phyloP scores from a whole-genome alignment of 2,888 invertebrate species.

The Netelia melanura region DNA sequence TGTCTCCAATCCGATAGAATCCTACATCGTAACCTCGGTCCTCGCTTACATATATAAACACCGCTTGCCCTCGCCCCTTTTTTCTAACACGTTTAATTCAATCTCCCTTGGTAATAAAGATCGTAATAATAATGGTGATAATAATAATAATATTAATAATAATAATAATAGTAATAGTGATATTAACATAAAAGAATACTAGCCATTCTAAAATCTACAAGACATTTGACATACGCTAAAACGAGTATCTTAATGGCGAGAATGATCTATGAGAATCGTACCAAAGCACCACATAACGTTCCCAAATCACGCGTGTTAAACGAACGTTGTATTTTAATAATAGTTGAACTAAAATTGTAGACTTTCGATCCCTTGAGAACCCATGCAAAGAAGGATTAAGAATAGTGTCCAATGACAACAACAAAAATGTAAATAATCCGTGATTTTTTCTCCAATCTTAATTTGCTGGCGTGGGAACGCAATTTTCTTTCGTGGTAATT shows the following conservation, averaged over 20 bases:
- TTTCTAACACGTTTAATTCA: constrained; percentile 15
- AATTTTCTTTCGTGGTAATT: constrained; percentile 56
- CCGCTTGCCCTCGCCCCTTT: constrained; percentile 27
- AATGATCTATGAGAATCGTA: constrained; percentile 80
- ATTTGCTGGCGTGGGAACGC: constrained; percentile 62
- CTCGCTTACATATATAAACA: constrained; percentile 32
- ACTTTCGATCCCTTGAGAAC: neutral
- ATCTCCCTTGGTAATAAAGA: constrained; percentile 38
- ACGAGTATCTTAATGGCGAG: constrained; percentile 82
- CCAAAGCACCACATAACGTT: constrained; percentile 60
- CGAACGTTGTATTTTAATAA: neutral
- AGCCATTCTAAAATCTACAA: constrained; percentile 64
- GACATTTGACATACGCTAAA: constrained; percentile 72
- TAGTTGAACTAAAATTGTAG: neutral
- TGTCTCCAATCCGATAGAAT: constrained; percentile 27
- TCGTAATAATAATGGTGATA: constrained; percentile 13
- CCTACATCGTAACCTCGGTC: constrained; percentile 49
- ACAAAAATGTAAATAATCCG: neutral
- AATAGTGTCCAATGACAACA: neutral
- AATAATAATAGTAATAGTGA: constrained; percentile 9
- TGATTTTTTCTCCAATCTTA: neutral
- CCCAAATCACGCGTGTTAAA: neutral
- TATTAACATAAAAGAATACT: constrained; percentile 11
- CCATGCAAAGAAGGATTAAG: neutral
- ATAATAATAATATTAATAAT: constrained; percentile 20